Percentiles rank a stretch among this genome's conserved stretches.
Evolutionary conservation across 2,888 invertebrate genomes (phyloP).

Genomic region (Corbicula japonica): DNA sequence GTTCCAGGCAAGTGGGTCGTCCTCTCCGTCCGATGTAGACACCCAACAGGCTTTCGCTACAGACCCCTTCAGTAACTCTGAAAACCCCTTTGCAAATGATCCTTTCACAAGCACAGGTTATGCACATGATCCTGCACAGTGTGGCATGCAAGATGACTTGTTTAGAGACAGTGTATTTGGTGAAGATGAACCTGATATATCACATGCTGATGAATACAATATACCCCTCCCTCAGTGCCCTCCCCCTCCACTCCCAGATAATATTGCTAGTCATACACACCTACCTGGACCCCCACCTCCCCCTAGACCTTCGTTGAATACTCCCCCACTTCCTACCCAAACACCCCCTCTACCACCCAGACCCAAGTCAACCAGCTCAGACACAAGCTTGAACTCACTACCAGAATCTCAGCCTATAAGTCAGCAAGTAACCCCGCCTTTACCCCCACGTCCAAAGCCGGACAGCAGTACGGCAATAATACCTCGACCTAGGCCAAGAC

Average conservation of each 20-base stretch:
- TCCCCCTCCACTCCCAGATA: constrained; percentile 57
- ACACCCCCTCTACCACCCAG: constrained; percentile 65
- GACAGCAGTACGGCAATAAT: constrained; percentile 42
- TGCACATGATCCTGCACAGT: constrained; percentile 24
- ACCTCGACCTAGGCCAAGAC: constrained; percentile 65
- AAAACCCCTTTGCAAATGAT: constrained; percentile 60
- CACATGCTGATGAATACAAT: constrained; percentile 73
- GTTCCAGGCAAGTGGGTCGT: constrained; percentile 68
- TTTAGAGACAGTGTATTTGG: constrained; percentile 40
- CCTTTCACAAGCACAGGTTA: constrained; percentile 41
- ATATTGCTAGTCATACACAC: constrained; percentile 57
- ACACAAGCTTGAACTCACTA: constrained; percentile 53
- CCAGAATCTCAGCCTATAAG: constrained; percentile 34
- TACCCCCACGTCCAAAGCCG: constrained; percentile 51
- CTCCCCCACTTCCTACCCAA: constrained; percentile 21
- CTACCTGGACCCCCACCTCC: constrained; percentile 70
- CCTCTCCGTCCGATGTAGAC: constrained; percentile 2
- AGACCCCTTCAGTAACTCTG: constrained; percentile 50
- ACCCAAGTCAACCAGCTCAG: constrained; percentile 47
- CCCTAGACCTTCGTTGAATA: constrained; percentile 49
- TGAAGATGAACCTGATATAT: constrained; percentile 69
- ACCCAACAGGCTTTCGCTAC: constrained; percentile 9
- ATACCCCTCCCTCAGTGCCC: constrained; percentile 69
- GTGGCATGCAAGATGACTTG: constrained; percentile 33
- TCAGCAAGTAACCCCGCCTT: constrained; percentile 35